Evolutionary conservation across 1,140 invertebrate genomes (phyloP), one percentile per base, ranked within the genome.

Genomic region (Yoshiicerus persimilis): DNA sequence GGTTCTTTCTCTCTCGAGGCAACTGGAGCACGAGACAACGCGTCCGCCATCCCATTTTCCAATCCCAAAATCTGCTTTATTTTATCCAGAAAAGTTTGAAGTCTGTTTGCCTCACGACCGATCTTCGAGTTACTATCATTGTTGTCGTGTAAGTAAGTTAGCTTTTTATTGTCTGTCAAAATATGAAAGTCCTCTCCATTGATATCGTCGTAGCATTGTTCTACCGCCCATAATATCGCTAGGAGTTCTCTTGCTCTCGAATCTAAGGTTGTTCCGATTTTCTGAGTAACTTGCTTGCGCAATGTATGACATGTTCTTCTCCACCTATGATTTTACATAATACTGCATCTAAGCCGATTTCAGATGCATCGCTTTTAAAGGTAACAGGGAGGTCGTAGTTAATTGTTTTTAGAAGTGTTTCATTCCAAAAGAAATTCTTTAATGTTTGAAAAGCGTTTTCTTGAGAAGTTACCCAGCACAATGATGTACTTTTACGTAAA

Each of bases 391-490:
- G 39, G 11, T 66, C 16, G 62, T 89, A 90, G 62, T 90, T 77
- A 1, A 90, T 84, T 34, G 47, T 39, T 6, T 38, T 4, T 16
- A 90, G 38, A 16, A 75, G n/a, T 41, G 86, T 41, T 4, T 89
- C 47, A 3, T 86, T n/a, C 47, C 38, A 41, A 9, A 89, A 41
- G 1, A 1, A 38, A 34, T 86, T 16, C 36, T 90, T 90, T 25
- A 90, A 41, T 4, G n/a, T 25, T 16, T 89, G 70, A 84, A 92
- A 91, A 11, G 91, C 87, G 5, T 86, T 80, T 70, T 91, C 10
- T 38, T 89, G 86, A 2, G 25, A 10, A 11, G 88, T 36, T 1
- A 13, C 30, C 90, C 90, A 91, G 8, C 13, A 2, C 23, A 16
- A 91, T 47, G 6, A 10, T 4, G 27, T 30, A 11, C 27, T 32